phyloP scores from a whole-genome alignment of 2,888 invertebrate genomes.

The Lasioglossum malachurum region DNA sequence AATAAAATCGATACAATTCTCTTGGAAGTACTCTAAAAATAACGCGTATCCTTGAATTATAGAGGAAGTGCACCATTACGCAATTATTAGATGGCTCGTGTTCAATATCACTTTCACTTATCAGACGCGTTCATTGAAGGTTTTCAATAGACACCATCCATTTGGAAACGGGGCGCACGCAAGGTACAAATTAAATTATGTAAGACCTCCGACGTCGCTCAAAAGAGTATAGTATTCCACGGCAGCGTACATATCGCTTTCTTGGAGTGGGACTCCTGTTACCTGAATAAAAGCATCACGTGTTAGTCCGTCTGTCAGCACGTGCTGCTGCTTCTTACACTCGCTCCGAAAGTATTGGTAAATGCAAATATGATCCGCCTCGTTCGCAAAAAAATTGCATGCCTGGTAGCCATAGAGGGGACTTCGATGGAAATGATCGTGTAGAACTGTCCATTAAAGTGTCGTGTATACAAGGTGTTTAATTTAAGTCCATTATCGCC shows the following conservation, averaged over 20 bases:
- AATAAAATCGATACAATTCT: not conserved
- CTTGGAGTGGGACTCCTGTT: conserved; percentile 28
- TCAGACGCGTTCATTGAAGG: not conserved
- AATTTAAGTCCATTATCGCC: not conserved
- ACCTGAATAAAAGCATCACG: conserved; percentile 38
- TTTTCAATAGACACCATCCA: conserved; percentile 10
- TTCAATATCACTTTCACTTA: conserved; percentile 24
- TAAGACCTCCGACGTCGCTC: conserved; percentile 6
- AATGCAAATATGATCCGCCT: conserved; percentile 38
- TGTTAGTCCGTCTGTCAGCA: conserved; percentile 19
- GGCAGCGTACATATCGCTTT: not conserved
- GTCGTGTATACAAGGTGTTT: not conserved
- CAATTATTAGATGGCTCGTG: conserved; percentile 18
- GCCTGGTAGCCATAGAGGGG: not conserved
- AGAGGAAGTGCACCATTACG: not conserved
- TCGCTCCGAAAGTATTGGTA: conserved; percentile 25
- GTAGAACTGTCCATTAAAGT: not conserved
- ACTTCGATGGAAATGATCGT: not conserved
- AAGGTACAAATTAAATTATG: conserved; percentile 37
- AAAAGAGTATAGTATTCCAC: conserved; percentile 14
- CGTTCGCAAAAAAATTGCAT: conserved; percentile 19
- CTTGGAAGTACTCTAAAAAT: not conserved
- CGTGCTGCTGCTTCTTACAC: conserved; percentile 15
- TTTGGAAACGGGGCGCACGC: not conserved
- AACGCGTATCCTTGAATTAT: conserved; percentile 13